phyloP scores from a whole-genome alignment of 2,888 invertebrate genomes.

The Antheraea yamamai region DNA sequence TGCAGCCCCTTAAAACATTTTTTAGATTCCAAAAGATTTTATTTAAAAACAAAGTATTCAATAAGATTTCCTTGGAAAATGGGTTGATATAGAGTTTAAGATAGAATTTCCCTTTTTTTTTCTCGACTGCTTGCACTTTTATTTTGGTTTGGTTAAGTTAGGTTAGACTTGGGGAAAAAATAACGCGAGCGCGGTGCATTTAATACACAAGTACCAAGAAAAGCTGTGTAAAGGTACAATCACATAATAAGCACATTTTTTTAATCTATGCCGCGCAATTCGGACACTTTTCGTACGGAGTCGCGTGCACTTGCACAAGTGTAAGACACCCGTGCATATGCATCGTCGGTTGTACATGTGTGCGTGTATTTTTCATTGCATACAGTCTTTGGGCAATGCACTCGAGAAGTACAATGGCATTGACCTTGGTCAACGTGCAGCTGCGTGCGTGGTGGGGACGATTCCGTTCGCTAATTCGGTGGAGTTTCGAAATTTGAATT shows the following conservation, averaged over 20 bases:
- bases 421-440: slow-evolving; percentile 74
- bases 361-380: slow-evolving; percentile 62
- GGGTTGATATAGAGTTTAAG: no score
- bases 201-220: no score
- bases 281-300: slow-evolving; percentile 69
- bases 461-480: slow-evolving; percentile 20
- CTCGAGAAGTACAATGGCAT: slow-evolving; percentile 69
- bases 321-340: slow-evolving; percentile 30
- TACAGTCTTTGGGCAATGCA: slow-evolving; percentile 77
- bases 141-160: no score
- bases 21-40: no score
- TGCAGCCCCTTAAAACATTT: no score
- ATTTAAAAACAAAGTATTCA: no score
- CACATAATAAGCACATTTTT: slow-evolving; percentile 14
- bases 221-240: background rate
- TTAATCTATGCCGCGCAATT: slow-evolving; percentile 62
- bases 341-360: slow-evolving; percentile 33
- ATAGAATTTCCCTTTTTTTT: no score
- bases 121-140: no score
- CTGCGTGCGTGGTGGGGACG: slow-evolving; percentile 56
- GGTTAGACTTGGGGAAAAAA: no score
- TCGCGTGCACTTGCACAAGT: slow-evolving; percentile 35
- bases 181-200: no score
- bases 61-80: no score
- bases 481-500: slow-evolving; percentile 31